Conservation (phyloP, 2,797 vertebrate species). For the Mormyrops attenuatus region DNA sequence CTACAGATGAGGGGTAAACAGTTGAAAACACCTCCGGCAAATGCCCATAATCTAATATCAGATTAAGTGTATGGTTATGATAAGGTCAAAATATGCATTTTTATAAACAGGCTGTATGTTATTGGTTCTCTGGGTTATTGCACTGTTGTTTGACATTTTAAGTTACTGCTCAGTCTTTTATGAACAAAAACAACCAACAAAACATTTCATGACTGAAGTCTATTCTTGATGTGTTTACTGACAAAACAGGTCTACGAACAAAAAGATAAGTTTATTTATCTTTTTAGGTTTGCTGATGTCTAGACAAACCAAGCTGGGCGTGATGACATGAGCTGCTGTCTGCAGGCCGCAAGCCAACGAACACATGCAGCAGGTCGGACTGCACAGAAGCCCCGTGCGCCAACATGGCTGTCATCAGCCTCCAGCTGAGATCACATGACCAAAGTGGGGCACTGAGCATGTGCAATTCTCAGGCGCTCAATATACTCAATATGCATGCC, state of each 20-base stretch:
- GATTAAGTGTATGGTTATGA: background rate
- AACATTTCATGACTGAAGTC: background rate
- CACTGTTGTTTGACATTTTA: background rate
- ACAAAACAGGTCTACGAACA: background rate
- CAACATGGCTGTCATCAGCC: background rate
- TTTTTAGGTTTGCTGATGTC: background rate
- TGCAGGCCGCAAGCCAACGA: background rate
- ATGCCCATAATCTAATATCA: background rate
- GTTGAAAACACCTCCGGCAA: background rate
- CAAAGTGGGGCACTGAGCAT: background rate
- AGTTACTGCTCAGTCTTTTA: background rate
- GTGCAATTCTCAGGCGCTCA: background rate
- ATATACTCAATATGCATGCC: background rate
- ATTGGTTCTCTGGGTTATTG: background rate
- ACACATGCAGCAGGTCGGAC: background rate
- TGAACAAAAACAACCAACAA: background rate
- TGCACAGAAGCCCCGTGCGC: background rate
- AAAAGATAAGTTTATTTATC: background rate
- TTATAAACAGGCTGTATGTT: background rate
- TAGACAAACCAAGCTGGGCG: background rate
- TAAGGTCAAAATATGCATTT: background rate
- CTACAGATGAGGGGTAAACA: conserved; percentile 45
- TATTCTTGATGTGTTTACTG: background rate
- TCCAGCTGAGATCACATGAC: background rate
- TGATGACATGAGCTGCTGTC: background rate